Percentiles rank a stretch among this genome's conserved stretches.
Conservation (phyloP, 2,797 vertebrate genomes). For the Ambastaia sidthimunki region DNA sequence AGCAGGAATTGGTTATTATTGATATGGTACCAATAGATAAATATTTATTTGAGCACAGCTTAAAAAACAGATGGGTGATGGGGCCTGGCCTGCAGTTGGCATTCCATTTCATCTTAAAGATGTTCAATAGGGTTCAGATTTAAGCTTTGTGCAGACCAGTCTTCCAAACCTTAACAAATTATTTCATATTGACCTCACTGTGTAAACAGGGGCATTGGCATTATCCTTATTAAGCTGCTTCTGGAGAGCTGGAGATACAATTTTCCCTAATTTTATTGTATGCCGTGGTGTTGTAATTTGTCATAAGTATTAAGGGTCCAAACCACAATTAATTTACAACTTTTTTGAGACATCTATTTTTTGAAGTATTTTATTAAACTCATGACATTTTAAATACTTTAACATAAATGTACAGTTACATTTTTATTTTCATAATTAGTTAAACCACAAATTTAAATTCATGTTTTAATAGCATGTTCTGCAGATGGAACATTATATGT, state of each 20-base stretch:
- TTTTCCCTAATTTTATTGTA: too few relatives aligned
- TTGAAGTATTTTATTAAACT: not conserved
- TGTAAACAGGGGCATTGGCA: too few relatives aligned
- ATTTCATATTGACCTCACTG: too few relatives aligned
- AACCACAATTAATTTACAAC: too few relatives aligned
- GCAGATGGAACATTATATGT: not conserved
- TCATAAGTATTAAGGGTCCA: too few relatives aligned
- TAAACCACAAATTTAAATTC: conserved; percentile 7
- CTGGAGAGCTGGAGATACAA: too few relatives aligned
- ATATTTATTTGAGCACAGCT: not conserved
- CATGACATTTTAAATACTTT: not conserved
- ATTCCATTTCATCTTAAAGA: not conserved
- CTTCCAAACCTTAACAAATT: not conserved
- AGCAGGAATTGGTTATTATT: not conserved
- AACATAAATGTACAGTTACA: too few relatives aligned
- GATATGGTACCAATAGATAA: not conserved
- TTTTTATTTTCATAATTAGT: not conserved
- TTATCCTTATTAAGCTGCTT: too few relatives aligned
- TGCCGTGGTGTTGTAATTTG: too few relatives aligned
- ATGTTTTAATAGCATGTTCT: not conserved
- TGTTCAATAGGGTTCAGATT: not conserved
- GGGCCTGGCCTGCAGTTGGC: too few relatives aligned
- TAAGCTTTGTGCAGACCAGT: not conserved
- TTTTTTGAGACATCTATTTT: too few relatives aligned
- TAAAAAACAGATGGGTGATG: too few relatives aligned